Percentiles rank a stretch among this genome's conserved stretches.
Conservation (phyloP, 1,140 invertebrate species). For the Triops longicaudatus region DNA sequence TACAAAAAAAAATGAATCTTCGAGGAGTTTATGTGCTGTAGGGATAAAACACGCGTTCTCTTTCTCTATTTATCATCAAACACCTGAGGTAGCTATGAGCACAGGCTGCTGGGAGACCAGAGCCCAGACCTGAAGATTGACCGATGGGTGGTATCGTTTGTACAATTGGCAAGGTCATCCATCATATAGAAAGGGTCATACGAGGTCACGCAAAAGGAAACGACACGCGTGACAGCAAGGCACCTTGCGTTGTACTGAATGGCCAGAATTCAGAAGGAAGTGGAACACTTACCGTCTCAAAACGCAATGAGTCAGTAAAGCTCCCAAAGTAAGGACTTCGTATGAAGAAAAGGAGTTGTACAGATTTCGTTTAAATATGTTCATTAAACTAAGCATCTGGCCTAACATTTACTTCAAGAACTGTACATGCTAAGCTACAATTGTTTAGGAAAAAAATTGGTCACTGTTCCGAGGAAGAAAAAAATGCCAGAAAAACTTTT, state of each 20-base stretch:
- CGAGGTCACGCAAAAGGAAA: conserved; percentile 3
- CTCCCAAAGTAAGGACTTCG: not conserved
- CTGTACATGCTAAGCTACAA: too few species aligned
- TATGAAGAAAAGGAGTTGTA: too few species aligned
- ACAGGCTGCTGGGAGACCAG: conserved; percentile 9
- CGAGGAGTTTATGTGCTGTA: not conserved
- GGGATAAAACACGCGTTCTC: conserved; percentile 1
- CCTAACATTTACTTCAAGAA: too few species aligned
- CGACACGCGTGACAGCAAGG: not conserved
- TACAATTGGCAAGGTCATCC: conserved; percentile 11
- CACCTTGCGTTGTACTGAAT: conserved; percentile 14
- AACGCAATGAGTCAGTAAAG: not conserved
- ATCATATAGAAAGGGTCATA: conserved; percentile 12
- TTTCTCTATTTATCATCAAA: conserved; percentile 8
- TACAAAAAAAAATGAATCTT: not conserved
- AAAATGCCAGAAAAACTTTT: not conserved
- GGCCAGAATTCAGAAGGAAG: conserved; percentile 7
- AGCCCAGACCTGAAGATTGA: conserved; percentile 11
- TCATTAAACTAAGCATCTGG: too few species aligned
- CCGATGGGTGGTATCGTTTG: conserved; percentile 14
- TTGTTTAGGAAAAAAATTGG: not conserved
- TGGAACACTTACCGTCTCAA: not conserved
- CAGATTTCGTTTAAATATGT: too few species aligned
- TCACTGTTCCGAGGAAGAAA: not conserved
- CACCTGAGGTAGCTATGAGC: conserved; percentile 14